Evolutionary conservation across 2,888 invertebrate species (phyloP), one percentile per base, ranked within the genome.

Genomic region (Synergus itoensis): DNA sequence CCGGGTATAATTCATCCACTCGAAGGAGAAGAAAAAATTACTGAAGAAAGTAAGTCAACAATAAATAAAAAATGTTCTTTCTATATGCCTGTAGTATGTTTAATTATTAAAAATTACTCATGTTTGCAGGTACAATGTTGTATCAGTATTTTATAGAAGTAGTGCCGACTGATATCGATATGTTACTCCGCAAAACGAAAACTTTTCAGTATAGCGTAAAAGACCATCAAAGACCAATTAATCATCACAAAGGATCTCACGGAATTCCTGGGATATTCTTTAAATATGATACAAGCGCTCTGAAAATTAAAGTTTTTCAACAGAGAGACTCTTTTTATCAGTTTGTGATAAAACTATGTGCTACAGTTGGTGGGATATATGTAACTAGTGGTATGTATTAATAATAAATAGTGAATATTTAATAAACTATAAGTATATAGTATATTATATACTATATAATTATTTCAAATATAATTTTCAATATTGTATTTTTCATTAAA

Each of bases 171-270:
- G 97, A 97, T 89, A 96, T 99, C n/a, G 94, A 96, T 84, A 96
- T 96, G 4, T 94, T 96, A 63, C 93, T 97, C 87, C 95, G 95
- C 60, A 93, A 94, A 1, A 94, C 96, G 45, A 95, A 95, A 87
- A 96, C 98, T 0, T 99, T 96, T 90, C 99, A 99, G 91, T 99
- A 98, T 92, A 97, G 99, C 14, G 98, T 98, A 0, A 98, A 98
- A 87, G 98, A 98, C 89, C 93, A 98, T 89, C 95, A 95, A 86
- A 94, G 99, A 84, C 96, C 96, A 1, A 96, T 99, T 77, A 93
- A 95, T 88, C 94, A 95, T 78, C 92, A 92, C 43, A 94, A 94
- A 89, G 98, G 98, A 41, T 98, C 98, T 18, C 98, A 98, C 89
- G 99, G 99, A 0, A 96, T 97, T 28, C 97, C 99, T 0, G 99